Base-by-base conservation (phyloP, 2,888 invertebrate genomes). In the Orthonevra nobilis region DNA sequence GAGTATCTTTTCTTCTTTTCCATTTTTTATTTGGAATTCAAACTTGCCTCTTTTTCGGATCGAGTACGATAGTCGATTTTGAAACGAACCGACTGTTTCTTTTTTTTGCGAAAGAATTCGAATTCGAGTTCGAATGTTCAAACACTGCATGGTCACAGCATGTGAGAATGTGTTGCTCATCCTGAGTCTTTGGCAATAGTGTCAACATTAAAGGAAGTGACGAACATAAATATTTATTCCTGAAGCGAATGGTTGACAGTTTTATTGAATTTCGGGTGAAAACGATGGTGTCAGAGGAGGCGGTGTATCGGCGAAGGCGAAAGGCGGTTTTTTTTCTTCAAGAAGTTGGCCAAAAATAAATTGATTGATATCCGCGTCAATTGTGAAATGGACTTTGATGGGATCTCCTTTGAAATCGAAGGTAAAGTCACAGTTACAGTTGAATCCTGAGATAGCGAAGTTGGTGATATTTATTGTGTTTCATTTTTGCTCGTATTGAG, bases 81-180 rank as follows among this genome's bases (percentile, higher is more conserved):
- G 66, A 69, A 69, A 19, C 50, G 10, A 26, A 10, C 30, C 19
- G 32, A 12, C 44, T 34, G 61, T 38, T 73, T 50, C 23, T 44
- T 46, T 10, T 61, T 48, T 23, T 38, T 50, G 70, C 52, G 14
- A 44, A 40, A 9, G 30, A 42, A 23, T 30, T 56, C 15, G 34
- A 54, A 50, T 44, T 44, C 19, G n/a, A n/a, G n/a, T n/a, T n/a
- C n/a, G n/a, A n/a, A n/a, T n/a, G n/a, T n/a, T n/a, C 50, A 4
- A 70, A 68, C 63, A 58, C 61, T 66, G 60, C 60, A 56, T 73
- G 79, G 56, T 72, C 72, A 56, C 72, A 72, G 72, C 72, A 46
- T 77, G 66, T 66, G 61, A 48, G 42, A 75, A n/a, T n/a, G n/a
- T n/a, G n/a, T n/a, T n/a, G n/a, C 74, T 68, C 63, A 69, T 69